Conservation (phyloP, 2,113 vertebrate species). For the Macroglossus sobrinus region DNA sequence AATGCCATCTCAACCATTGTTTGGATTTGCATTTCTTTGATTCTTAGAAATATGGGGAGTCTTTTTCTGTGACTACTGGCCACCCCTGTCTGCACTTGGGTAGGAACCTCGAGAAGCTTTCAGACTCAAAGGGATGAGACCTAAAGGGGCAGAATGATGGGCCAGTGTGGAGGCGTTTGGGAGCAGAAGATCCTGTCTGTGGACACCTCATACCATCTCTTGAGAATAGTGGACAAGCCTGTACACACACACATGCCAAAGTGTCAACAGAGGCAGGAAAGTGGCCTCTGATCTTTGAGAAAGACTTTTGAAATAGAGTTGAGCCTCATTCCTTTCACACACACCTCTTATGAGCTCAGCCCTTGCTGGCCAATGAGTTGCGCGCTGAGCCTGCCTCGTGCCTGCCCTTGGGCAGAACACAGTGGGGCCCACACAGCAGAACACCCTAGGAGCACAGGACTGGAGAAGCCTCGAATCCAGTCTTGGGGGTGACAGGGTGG, state of each 20-base stretch:
- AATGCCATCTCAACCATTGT: background rate
- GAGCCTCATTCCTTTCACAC: background rate
- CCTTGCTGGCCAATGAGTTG: background rate
- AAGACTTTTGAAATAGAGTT: background rate
- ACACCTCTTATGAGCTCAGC: background rate
- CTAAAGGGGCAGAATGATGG: background rate
- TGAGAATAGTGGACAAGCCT: background rate
- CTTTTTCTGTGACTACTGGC: background rate
- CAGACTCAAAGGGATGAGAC: background rate
- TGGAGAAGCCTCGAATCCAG: background rate
- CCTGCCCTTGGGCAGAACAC: no score
- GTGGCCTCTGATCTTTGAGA: background rate
- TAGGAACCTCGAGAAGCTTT: background rate
- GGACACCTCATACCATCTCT: background rate
- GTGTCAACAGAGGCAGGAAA: background rate
- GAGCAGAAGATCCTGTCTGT: background rate
- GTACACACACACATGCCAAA: fast-evolving
- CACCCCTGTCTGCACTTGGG: background rate
- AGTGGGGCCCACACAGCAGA: background rate
- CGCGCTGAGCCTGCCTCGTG: fast-evolving
- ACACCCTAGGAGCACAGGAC: background rate
- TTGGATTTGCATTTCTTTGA: background rate
- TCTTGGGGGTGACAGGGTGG: background rate
- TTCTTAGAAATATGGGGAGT: background rate
- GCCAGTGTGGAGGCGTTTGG: no score